A percentile compares a stretch with the other conserved stretches of the same genome.
Conservation (phyloP, 1,140 invertebrate genomes). For the Macrocentrus cingulum region DNA sequence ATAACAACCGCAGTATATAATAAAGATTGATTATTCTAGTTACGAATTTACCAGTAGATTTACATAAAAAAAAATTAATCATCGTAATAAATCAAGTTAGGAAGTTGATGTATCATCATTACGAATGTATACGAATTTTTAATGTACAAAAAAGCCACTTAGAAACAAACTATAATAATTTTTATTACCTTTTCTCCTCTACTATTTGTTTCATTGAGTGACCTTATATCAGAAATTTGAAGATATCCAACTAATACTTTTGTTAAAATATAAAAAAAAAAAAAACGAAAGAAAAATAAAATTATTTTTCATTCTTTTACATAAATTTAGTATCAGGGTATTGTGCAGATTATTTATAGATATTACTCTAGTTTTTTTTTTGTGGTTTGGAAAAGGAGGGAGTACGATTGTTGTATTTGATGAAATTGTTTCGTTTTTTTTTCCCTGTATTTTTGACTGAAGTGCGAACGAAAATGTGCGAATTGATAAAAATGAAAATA, state of each 20-base stretch:
- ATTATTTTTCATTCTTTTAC: too few species aligned
- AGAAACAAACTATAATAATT: constrained; percentile 15
- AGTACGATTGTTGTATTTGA: too few species aligned
- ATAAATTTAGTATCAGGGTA: constrained; percentile 6
- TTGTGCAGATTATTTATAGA: not conserved
- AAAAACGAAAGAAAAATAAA: too few species aligned
- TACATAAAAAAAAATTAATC: constrained; percentile 27
- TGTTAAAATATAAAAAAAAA: too few species aligned
- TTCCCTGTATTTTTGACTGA: constrained; percentile 9
- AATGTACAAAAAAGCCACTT: constrained; percentile 53
- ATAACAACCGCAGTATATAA: constrained; percentile 6
- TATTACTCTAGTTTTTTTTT: too few species aligned
- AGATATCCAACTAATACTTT: too few species aligned
- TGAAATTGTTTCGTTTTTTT: not conserved
- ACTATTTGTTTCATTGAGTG: not conserved
- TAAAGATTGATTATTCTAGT: constrained; percentile 52
- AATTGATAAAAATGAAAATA: constrained; percentile 36
- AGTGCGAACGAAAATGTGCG: not conserved
- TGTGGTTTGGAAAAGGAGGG: too few species aligned
- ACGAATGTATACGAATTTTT: constrained; percentile 59
- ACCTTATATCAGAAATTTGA: too few species aligned
- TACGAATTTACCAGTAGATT: constrained; percentile 53
- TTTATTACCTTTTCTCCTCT: not conserved
- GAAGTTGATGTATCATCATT: constrained; percentile 55
- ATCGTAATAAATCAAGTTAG: constrained; percentile 39